Evolutionary conservation across 2,113 vertebrate genomes (phyloP), one percentile per base, ranked within the genome.

Genomic region (Sturnira hondurensis): DNA sequence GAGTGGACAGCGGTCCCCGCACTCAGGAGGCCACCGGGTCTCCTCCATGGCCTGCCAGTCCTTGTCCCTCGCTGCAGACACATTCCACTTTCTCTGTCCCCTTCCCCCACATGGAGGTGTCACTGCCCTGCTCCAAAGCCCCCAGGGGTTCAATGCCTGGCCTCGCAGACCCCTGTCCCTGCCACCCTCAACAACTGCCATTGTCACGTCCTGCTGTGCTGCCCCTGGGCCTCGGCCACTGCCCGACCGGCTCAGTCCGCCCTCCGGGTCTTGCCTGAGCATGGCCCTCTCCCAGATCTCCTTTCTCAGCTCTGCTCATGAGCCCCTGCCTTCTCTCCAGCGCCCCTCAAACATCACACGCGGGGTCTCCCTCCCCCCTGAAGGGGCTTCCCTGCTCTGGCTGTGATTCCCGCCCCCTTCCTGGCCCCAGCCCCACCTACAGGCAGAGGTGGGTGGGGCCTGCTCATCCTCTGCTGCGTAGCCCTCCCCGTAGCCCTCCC

Each of bases 181-280:
- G 78, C 11, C 33, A 0, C 5, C 1, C 54, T 3, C 43, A 12
- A 13, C 0, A 13, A 31, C 19, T 41, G 28, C 54, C 22, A 45
- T 0, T 4, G 19, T 38, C 31, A 31, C 0, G 1, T 1, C 70
- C 15, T 2, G 16, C 54, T 36, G 4, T 7, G 22, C 24, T 3
- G 7, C 22, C 38, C 52, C 52, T 5, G 38, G 26, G 24, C 17
- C 50, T 31, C 4, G 19, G 61, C 45, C 86, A 24, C 5, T 3
- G 17, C 9, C 65, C 63, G 73, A 12, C 22, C 26, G 0, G 6
- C 54, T 19, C 1, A 0, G 36, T 19, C 41, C 31, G 14, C 12
- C 26, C 80, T 54, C 0, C 8, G 38, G 81, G 50, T 22, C 38
- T 7, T 28, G 26, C 17, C 41, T 3, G 4, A 7, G 33, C 7